Evolutionary conservation across 2,797 vertebrate genomes (phyloP), one percentile per base, ranked within the genome.

Genomic region (Chelmon rostratus): DNA sequence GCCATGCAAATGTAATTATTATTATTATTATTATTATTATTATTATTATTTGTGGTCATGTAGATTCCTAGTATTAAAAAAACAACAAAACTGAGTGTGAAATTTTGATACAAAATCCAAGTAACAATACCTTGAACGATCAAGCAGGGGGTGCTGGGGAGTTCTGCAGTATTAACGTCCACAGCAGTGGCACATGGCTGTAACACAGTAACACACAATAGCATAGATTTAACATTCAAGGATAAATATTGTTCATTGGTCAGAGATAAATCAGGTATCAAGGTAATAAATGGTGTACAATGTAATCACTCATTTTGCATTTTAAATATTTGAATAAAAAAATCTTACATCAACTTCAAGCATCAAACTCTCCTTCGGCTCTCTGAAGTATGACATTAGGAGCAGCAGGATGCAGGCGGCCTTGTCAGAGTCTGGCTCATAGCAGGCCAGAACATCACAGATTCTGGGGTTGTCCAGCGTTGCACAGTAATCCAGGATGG

Each of bases 281-380:
- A 57, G 28, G 54, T 57, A 47, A 47, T 21, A 47, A 47, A 47
- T 47, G 18, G 19, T 18, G 19, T 46, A 46, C 47, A 47, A 47
- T 47, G 18, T 47, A 47, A 47, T 47, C 18, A 47, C 18, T 47
- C 46, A 47, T 47, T 47, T 58, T 35, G 6, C 56, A 35, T 58
- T 58, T 35, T 58, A 58, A 58, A 31, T 57, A 23, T 23, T 50
- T 50, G 50, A 53, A 53, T 53, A 38, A 53, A 53, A 53, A 53
- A 53, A 31, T 31, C 52, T 76, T 67, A 79, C 76, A 67, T 79
- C 69, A 67, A 31, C 37, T 38, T 73, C 62, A 61, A 74, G 56
- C 42, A 73, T 38, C 38, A 69, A 25, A 33, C 8, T 57, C 3
- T 68, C n/a, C 23, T 67, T 50, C 4, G 44, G 64, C 12, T 76